Conservation (phyloP, 92 coral and sea anemone species). For the Meandrina meandrites region DNA sequence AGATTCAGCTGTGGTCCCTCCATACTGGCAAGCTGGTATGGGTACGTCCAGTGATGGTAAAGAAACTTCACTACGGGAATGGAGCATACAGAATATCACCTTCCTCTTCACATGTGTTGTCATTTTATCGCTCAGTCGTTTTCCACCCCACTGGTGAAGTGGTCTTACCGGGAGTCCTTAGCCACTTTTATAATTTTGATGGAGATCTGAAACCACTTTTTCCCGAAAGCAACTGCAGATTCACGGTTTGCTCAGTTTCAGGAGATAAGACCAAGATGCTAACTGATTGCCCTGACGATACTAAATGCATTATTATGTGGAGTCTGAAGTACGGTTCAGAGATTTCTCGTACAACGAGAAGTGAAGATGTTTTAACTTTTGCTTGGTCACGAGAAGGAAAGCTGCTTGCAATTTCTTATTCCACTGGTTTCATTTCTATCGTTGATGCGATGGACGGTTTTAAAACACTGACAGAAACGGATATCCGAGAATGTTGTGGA, state of each 20-base stretch:
- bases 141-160: constrained; percentile 29
- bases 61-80: not conserved
- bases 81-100: not conserved
- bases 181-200: constrained; percentile 19
- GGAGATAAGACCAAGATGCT: constrained; percentile 22
- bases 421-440: not conserved
- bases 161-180: constrained; percentile 34
- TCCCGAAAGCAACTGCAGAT: not conserved
- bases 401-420: constrained; percentile 19
- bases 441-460: constrained; percentile 8
- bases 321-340: constrained; percentile 18
- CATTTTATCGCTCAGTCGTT: constrained; percentile 7
- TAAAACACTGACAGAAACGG: not conserved
- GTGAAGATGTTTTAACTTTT: not conserved
- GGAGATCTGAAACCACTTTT: not conserved
- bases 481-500: not conserved
- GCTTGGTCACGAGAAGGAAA: constrained; percentile 17
- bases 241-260: constrained; percentile 33
- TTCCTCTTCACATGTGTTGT: not conserved
- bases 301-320: constrained; percentile 9
- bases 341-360: not conserved
- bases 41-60: not conserved
- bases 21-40: not conserved
- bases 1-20: too few relatives aligned
- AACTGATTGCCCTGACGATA: constrained; percentile 2